Evolutionary conservation across 2,797 vertebrate species (phyloP), one percentile per base, ranked within the genome.

Genomic region (Eutrigla gurnardus): DNA sequence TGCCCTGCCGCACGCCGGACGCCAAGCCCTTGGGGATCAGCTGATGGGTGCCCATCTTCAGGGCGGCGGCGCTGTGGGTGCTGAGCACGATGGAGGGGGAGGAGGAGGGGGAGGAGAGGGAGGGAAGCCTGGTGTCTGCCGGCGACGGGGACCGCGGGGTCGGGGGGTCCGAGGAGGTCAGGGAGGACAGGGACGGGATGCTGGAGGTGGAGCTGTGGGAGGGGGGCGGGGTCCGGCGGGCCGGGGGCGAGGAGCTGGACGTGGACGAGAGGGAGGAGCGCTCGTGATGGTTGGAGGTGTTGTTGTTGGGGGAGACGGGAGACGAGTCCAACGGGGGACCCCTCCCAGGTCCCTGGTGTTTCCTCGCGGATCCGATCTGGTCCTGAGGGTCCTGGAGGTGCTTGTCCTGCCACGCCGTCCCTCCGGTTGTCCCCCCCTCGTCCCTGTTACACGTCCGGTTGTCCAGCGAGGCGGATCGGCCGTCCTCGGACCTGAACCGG

Each of bases 31-130:
- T 96, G n/a, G 98, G 98, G 40, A 99, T 98, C 59, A 99, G 94
- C 91, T 99, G 98, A 82, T 97, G 97, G 71, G 93, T 96, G 64
- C 97, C 97, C 88, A 95, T 94, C 83, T 97, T 97, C 64, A 94
- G 92, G 0, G 97, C 96, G 0, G 92, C 96, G 0, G 92, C 90
- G 76, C 97, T 98, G 87, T 97, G 61, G 3, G 97, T 98, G 88
- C 98, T 99, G 77, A 98, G 90, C 18, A 97, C 83, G 7, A 96
- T 78, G 0, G 90, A 46, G 1, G 93, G 84, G 12, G 67, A 83
- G 0, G 95, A 95, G 0, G 93, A 89, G 0, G 80, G 68, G 43
- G 92, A 92, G 79, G 89, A 89, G 0, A 89, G 72, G 14, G 91
- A 91, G 0, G 95, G 95, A 0, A 94, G 65, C 52, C 83, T 87